Evolutionary conservation across 1,140 invertebrate genomes (phyloP).

Genomic region (Drosophila rhopaloa): DNA sequence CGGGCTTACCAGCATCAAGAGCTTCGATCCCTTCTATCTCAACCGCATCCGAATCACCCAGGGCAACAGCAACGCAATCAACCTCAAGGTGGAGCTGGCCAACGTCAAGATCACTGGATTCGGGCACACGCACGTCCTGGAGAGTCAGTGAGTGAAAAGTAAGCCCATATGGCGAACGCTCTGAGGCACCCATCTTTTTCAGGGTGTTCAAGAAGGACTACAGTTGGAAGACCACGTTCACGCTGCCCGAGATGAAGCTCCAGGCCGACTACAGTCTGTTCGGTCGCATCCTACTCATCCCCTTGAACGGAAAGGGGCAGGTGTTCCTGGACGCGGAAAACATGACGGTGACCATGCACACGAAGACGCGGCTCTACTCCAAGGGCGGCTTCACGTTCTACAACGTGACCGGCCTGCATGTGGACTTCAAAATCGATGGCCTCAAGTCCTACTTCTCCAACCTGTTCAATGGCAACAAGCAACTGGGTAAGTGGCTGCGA

Average conservation of each 20-base stretch:
- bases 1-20: constrained; percentile 85
- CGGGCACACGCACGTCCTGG: constrained; percentile 87
- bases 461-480: constrained; percentile 80
- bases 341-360: constrained; percentile 87
- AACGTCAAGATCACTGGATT: constrained; percentile 88
- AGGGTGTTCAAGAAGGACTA: constrained; percentile 87
- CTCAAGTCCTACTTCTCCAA: constrained; percentile 79
- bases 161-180: background rate
- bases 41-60: constrained; percentile 88
- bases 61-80: constrained; percentile 88
- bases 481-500: constrained; percentile 60
- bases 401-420: constrained; percentile 86
- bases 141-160: constrained; percentile 85
- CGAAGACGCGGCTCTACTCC: constrained; percentile 87
- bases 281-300: constrained; percentile 89
- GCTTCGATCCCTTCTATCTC: constrained; percentile 88
- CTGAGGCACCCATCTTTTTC: constrained; percentile 3
- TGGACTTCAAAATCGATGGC: constrained; percentile 80
- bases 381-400: constrained; percentile 88
- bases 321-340: constrained; percentile 88
- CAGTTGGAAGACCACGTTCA: constrained; percentile 88
- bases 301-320: constrained; percentile 88
- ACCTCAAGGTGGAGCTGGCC: constrained; percentile 88
- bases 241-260: constrained; percentile 88
- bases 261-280: constrained; percentile 89